Evolutionary conservation across 2,888 invertebrate species (phyloP), one percentile per base, ranked within the genome.

Genomic region (Trichacis sp.): DNA sequence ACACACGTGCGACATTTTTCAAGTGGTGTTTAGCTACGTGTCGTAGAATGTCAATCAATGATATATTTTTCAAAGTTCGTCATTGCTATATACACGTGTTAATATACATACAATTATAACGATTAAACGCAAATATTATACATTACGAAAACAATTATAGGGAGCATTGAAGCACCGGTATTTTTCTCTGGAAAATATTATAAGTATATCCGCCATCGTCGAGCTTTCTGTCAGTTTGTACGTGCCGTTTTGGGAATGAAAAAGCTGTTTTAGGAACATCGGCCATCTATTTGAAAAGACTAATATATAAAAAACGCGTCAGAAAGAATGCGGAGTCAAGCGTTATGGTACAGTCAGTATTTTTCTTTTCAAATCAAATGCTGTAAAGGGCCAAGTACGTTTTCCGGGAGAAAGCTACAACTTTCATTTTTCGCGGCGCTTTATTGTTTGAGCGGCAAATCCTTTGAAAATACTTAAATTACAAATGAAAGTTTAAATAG

Each of bases 271-370:
- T n/a, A n/a, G n/a, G 53, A 49, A 54, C 52, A 57, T 57, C 54
- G 53, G 59, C 40, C 51, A 68, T 43, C n/a, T n/a, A n/a, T n/a
- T n/a, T n/a, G n/a, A n/a, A n/a, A n/a, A n/a, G n/a, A 52, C 52
- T 60, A 51, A 52, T 55, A 54, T 46, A 52, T 54, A 51, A 51
- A 64, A 57, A 59, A 64, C 29, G 29, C 29, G 51, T 59, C 49
- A 48, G 19, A 46, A 54, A 53, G 46, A 60, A 33, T 60, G 60
- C 50, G 42, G 54, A 73, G 69, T 62, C 69, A 73, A 75, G 73
- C 72, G 72, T 77, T 71, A 72, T 71, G 74, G 72, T 78, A 77
- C 72, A 75, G 76, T 76, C 77, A 15, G 15, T 76, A 77, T 75
- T 78, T 78, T 75, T 78, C 76, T 75, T 75, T 78, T 78, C 66